phyloP scores from a whole-genome alignment of 2,888 invertebrate species.

The Heliconius aoede region DNA sequence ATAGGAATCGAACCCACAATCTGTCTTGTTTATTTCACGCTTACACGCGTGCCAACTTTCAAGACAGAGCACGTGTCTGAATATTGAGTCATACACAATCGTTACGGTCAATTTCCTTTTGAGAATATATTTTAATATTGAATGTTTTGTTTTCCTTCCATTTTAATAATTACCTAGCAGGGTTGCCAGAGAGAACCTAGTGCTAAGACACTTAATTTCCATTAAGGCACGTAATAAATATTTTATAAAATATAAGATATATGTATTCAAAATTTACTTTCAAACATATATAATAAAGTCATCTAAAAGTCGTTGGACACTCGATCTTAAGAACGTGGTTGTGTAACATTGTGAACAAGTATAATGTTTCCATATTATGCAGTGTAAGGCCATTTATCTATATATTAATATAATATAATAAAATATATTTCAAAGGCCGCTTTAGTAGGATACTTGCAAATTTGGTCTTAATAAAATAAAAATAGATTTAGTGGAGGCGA shows the following conservation, averaged over 20 bases:
- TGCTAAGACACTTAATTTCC: neutral
- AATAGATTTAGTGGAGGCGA: too few species aligned
- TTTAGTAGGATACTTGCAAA: too few species aligned
- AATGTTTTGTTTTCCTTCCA: too few species aligned
- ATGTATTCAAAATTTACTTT: too few species aligned
- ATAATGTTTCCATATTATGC: neutral
- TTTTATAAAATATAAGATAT: too few species aligned
- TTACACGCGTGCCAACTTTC: too few species aligned
- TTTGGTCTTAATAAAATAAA: too few species aligned
- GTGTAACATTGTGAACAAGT: neutral
- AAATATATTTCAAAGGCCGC: neutral
- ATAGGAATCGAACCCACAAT: neutral
- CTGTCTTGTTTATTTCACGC: neutral
- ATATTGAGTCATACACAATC: too few species aligned
- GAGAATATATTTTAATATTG: too few species aligned
- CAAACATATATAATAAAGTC: neutral
- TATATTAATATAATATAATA: neutral
- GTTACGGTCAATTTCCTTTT: too few species aligned
- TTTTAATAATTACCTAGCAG: too few species aligned
- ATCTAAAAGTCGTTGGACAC: neutral
- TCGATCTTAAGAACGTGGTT: constrained; percentile 1
- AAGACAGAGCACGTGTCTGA: neutral
- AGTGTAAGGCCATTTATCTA: neutral
- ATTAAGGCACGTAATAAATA: neutral
- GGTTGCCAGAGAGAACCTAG: neutral